phyloP scores from a whole-genome alignment of 2,113 vertebrate species.

The Aptenodytes forsteri region DNA sequence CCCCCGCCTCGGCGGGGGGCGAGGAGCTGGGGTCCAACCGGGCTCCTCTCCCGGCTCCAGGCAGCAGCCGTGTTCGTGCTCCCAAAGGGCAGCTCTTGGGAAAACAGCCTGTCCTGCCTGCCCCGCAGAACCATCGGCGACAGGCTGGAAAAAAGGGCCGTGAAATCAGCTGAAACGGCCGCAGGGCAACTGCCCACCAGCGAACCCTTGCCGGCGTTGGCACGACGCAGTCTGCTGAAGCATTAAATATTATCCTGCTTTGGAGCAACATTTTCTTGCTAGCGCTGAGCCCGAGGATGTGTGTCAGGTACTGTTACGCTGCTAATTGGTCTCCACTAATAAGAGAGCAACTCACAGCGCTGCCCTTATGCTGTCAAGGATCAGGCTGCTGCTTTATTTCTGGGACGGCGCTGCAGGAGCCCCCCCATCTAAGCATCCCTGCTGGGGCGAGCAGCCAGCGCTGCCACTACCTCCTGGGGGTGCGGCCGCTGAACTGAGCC shows the following conservation, averaged over 20 bases:
- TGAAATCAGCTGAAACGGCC: background rate
- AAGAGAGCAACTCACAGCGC: background rate
- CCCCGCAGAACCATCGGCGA: accelerated
- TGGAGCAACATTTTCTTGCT: background rate
- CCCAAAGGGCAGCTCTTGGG: background rate
- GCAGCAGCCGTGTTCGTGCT: background rate
- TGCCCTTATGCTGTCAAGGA: background rate
- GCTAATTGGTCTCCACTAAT: background rate
- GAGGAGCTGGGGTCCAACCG: background rate
- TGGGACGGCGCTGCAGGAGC: background rate
- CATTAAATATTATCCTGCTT: background rate
- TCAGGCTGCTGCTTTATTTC: background rate
- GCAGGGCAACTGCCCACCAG: background rate
- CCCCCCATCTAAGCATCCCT: background rate
- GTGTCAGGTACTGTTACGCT: background rate
- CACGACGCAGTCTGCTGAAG: accelerated
- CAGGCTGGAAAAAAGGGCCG: background rate
- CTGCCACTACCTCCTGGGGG: background rate
- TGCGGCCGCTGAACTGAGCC: background rate
- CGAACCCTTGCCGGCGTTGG: background rate
- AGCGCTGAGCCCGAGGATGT: background rate
- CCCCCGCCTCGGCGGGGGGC: accelerated
- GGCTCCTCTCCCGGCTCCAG: background rate
- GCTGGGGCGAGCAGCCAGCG: background rate
- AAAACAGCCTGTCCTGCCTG: background rate